Conservation (phyloP, 2,888 invertebrate genomes). For the Pachymerium ferrugineum region DNA sequence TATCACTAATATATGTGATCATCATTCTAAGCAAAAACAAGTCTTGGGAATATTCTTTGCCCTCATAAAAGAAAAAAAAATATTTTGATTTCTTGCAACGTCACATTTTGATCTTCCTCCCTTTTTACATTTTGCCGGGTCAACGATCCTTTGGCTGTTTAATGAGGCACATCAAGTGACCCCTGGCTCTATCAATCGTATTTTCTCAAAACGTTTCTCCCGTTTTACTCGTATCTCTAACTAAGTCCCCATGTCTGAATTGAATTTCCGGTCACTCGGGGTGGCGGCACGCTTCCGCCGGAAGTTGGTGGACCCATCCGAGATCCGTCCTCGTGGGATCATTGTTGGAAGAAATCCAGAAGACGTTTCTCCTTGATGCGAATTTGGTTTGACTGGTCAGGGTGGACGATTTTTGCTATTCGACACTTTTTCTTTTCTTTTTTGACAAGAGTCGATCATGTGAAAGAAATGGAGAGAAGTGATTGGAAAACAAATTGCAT, state of each 20-base stretch:
- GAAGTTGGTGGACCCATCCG: constrained; percentile 20
- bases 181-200: constrained; percentile 19
- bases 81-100: too few species aligned
- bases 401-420: too few species aligned
- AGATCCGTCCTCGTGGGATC: constrained; percentile 18
- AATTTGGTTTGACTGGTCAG: too few species aligned
- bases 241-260: neutral
- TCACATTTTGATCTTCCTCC: too few species aligned
- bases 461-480: too few species aligned
- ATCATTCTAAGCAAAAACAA: too few species aligned
- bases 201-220: neutral
- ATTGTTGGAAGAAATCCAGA: constrained; percentile 27
- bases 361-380: too few species aligned
- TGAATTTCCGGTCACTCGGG: constrained; percentile 24
- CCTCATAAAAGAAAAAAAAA: too few species aligned
- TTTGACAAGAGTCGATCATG: too few species aligned
- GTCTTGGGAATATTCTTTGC: too few species aligned
- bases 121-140: neutral
- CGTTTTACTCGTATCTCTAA: constrained; percentile 5
- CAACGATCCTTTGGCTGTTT: constrained; percentile 2
- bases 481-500: constrained; percentile 15
- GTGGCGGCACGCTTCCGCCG: neutral
- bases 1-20: too few species aligned
- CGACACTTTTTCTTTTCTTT: too few species aligned
- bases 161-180: constrained; percentile 24